These are phyloP conservation scores for Phasianus colchicus DNA, from an alignment of 2,113 vertebrate species.

Conservation along the genomic window DNA sequence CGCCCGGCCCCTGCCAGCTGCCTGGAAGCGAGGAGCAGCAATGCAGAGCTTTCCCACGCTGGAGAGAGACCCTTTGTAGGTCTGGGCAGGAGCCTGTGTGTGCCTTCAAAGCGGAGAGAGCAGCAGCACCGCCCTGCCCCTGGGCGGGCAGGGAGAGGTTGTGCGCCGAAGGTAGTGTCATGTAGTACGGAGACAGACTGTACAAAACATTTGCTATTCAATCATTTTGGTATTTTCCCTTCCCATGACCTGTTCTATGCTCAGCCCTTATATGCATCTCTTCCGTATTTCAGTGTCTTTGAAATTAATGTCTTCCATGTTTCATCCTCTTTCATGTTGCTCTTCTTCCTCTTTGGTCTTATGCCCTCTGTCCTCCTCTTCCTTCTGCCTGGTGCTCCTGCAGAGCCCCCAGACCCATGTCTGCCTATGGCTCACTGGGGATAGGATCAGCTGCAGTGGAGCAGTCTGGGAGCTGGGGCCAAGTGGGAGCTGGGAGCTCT, in stretches of 20 bases:
- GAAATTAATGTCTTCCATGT: conserved; percentile 26
- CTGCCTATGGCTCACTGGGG: not conserved
- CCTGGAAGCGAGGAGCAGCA: not conserved
- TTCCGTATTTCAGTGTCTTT: not conserved
- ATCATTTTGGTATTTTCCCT: conserved; percentile 21
- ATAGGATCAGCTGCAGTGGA: not conserved
- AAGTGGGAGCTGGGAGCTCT: not conserved
- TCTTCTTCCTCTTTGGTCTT: not conserved
- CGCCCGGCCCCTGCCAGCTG: not conserved
- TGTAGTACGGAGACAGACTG: not conserved
- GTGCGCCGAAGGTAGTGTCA: not conserved
- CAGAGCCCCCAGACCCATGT: not conserved
- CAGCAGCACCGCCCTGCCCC: conserved; percentile 49
- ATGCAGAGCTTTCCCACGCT: conserved; percentile 28
- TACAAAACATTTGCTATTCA: conserved; percentile 33
- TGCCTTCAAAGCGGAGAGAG: conserved; percentile 19
- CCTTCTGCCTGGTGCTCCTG: fast-evolving
- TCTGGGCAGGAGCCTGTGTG: not conserved
- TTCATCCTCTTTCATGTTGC: conserved; percentile 22
- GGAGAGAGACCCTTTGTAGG: conserved; percentile 48
- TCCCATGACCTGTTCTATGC: conserved; percentile 46
- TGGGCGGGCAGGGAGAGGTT: not conserved
- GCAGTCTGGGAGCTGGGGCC: not conserved
- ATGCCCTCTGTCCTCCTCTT: not conserved
- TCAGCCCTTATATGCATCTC: not conserved